Evolutionary conservation across 2,113 vertebrate genomes (phyloP), one percentile per base, ranked within the genome.

Genomic region (Balaenoptera acutorostrata): DNA sequence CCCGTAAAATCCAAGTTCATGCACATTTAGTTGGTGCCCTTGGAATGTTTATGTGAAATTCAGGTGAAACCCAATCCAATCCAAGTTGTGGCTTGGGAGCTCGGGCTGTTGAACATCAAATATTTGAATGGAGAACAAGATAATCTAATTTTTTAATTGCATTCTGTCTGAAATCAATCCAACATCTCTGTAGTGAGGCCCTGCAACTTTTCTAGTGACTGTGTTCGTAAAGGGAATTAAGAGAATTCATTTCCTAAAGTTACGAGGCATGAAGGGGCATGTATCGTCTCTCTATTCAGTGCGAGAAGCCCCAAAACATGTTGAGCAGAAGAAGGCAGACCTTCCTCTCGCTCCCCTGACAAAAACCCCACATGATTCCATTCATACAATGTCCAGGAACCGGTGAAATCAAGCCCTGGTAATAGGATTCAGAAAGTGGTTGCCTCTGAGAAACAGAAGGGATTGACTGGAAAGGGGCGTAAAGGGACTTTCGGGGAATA

Each of bases 401-500:
- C 15, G 3, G 25, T 25, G n/a, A 92, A n/a, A 36, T 13, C 33
- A 7, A 0, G 27, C 72, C 17, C 0, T 29, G n/a, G 44, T 5
- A 1, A 57, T 3, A 63, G 63, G 33, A 46, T 31, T 68, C 81
- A 69, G 72, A 41, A 5, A 52, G 39, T 12, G 17, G 9, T 14
- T 23, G 41, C 63, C 44, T 71, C 41, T 86, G 64, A 20, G 23
- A 23, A 29, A 39, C 17, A 27, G 66, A 11, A 27, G 27, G 46
- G 23, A n/a, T 21, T 31, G 86, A 23, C 31, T 0, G 23, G 57
- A 72, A 61, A 78, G 36, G 20, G 31, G 13, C 2, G 2, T 10
- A 44, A 10, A 23, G 23, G 17, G 23, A 41, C 64, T 36, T 77
- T 78, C 55, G 1, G 8, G 63, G 46, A 8, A 66, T 9, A 31